A percentile compares a stretch with the other conserved stretches of the same genome.
These are phyloP conservation scores for Pyxicephalus adspersus DNA, from an alignment of 2,113 vertebrate genomes.

Conservation along the genomic window DNA sequence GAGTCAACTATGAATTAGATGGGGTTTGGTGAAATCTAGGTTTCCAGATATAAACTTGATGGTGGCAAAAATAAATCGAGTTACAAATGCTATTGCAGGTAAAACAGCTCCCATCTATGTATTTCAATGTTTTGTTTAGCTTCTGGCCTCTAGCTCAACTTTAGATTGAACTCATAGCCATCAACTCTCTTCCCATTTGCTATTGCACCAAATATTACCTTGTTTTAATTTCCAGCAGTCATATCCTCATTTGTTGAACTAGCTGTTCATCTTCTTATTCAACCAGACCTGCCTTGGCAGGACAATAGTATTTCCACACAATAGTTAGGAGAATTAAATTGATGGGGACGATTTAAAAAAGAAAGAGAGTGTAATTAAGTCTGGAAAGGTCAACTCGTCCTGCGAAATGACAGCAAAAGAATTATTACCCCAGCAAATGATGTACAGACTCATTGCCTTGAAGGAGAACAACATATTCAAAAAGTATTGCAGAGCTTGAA, in stretches of 20 bases:
- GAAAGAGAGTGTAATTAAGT: conserved; percentile 74
- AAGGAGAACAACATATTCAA: conserved; percentile 55
- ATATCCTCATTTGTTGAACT: conserved; percentile 59
- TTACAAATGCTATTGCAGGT: too few species aligned
- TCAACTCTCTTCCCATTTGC: too few species aligned
- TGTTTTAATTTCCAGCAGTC: not conserved
- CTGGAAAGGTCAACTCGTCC: conserved; percentile 68
- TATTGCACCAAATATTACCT: too few species aligned
- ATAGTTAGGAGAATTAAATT: conserved; percentile 66
- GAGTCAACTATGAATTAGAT: too few species aligned
- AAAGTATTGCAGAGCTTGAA: conserved; percentile 9
- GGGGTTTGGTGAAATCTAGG: too few species aligned
- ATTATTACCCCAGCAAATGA: conserved; percentile 69
- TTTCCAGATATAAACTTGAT: too few species aligned
- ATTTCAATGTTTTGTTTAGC: too few species aligned
- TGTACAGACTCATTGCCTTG: conserved; percentile 61
- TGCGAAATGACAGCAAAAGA: conserved; percentile 67
- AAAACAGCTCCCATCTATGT: too few species aligned
- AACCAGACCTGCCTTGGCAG: conserved; percentile 62
- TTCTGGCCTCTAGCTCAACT: too few species aligned
- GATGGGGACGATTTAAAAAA: conserved; percentile 68
- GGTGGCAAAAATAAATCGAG: too few species aligned
- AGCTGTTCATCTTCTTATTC: conserved; percentile 65
- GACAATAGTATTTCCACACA: conserved; percentile 66
- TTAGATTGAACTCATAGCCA: too few species aligned